These are phyloP conservation scores for Astyanax mexicanus DNA, from an alignment of 2,797 vertebrate species.

Conservation along the genomic window DNA sequence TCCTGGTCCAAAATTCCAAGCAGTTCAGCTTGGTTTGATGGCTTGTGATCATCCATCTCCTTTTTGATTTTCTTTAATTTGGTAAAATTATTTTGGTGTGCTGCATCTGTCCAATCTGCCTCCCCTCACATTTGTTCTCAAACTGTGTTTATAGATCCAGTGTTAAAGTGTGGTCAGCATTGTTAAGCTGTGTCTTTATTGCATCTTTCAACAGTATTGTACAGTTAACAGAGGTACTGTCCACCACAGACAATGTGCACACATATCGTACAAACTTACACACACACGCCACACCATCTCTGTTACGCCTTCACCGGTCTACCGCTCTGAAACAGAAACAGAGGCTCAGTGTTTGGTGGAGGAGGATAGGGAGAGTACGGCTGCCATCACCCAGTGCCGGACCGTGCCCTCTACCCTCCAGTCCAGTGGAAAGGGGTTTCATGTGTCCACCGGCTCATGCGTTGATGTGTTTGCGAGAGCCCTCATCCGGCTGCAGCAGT, in stretches of 20 bases:
- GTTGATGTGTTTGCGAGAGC: slow-evolving; percentile 56
- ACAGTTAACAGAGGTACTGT: slow-evolving; percentile 25
- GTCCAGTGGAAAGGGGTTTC: slow-evolving; percentile 57
- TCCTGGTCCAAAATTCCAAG: too few species aligned
- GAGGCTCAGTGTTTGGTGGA: slow-evolving; percentile 54
- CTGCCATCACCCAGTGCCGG: slow-evolving; percentile 61
- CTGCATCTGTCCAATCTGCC: background rate
- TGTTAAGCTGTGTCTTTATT: slow-evolving; percentile 29
- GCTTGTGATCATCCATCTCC: too few species aligned
- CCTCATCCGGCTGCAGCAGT: slow-evolving; percentile 61
- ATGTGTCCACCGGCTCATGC: slow-evolving; percentile 50
- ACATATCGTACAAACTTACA: background rate
- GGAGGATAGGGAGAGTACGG: slow-evolving; percentile 31
- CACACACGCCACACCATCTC: slow-evolving; percentile 8
- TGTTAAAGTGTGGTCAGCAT: slow-evolving; percentile 6
- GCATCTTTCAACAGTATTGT: slow-evolving; percentile 20
- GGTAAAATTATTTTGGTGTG: background rate
- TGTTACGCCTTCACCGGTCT: slow-evolving; percentile 16
- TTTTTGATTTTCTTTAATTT: too few species aligned
- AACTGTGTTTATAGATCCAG: too few species aligned
- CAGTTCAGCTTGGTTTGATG: too few species aligned
- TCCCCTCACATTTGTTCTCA: too few species aligned
- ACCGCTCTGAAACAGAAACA: slow-evolving; percentile 51
- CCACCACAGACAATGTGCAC: slow-evolving; percentile 20
- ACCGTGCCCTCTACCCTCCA: slow-evolving; percentile 47